Base-by-base conservation (phyloP, 2,888 invertebrate genomes). In the Coelogynopora nodosa region DNA sequence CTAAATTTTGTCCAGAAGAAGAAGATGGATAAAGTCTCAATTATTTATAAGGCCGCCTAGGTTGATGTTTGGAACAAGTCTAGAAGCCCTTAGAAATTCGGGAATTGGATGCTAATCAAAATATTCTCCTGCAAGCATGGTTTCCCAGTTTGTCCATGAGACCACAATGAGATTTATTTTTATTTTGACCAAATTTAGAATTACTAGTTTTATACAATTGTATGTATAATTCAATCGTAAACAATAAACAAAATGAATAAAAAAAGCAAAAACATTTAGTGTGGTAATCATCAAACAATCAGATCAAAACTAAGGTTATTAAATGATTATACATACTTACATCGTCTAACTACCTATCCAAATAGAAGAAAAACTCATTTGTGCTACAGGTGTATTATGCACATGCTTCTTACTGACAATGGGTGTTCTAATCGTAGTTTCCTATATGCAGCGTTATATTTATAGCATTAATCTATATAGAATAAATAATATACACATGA, bases 11-110 rank as follows among this genome's bases (percentile, higher is more conserved):
- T 74, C 74, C 74, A 26, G 74, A 23, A 74, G 74, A 13, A 74
- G 74, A 2, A 74, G 23, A 26, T 74, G 5, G 10, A 74, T 74
- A 26, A 74, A 74, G 23, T 74, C 74, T 74, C 27, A 2, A 10
- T 74, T 26, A 23, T 74, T 74, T 74, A 10, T 74, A 13, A 74
- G 74, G 23, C 23, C 74, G 5, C 23, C 18, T 13, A 74, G 2
- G 23, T 74, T 74, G 5, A 74, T 74, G 23, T 74, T 74, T 74
- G 74, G 74, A 74, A 23, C 74, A 74, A 74, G 74, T 13, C 74
- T 26, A 13, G 74, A 2, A 74, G 74, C 74, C 27, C 74, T 26
- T 23, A 74, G 23, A 23, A 74, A 74, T 26, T 74, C 74, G 27
- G 74, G 74, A 26, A 74, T 74, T 74, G 74, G 74, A 74, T 74